phyloP scores from a whole-genome alignment of 2,888 invertebrate species.

The Tanypteryx hageni region DNA sequence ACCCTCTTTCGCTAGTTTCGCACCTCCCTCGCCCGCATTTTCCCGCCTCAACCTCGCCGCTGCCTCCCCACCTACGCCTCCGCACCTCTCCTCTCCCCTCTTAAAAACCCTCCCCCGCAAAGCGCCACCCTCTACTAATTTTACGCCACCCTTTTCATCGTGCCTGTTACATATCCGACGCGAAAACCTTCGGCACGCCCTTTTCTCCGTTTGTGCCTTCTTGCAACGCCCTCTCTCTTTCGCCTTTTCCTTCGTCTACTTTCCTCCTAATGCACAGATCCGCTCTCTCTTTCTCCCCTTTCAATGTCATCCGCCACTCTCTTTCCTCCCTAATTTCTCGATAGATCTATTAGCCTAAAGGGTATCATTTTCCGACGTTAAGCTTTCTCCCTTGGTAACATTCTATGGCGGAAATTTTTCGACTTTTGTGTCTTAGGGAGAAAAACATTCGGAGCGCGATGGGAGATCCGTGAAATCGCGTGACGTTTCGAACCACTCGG shows the following conservation, averaged over 20 bases:
- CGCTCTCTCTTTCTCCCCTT: background rate
- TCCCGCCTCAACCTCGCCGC: too few relatives aligned
- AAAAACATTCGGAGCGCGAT: too few relatives aligned
- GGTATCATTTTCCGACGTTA: background rate
- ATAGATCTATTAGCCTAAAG: background rate
- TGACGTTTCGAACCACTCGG: too few relatives aligned
- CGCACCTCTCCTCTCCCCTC: background rate
- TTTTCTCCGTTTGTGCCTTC: background rate
- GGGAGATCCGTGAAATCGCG: too few relatives aligned
- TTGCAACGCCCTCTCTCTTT: background rate
- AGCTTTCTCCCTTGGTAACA: background rate
- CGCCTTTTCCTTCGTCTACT: background rate
- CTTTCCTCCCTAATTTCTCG: background rate
- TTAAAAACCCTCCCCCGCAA: background rate
- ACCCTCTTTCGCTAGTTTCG: too few relatives aligned
- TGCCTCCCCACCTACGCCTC: too few relatives aligned
- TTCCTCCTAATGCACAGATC: background rate
- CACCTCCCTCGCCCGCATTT: too few relatives aligned
- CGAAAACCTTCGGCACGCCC: background rate
- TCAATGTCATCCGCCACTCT: background rate
- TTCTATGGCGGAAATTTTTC: background rate
- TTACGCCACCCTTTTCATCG: too few relatives aligned
- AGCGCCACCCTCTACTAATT: too few relatives aligned
- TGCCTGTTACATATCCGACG: too few relatives aligned
- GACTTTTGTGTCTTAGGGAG: background rate